Conservation (phyloP, 2,113 vertebrate genomes). For the Sarotherodon lohbergeri region DNA sequence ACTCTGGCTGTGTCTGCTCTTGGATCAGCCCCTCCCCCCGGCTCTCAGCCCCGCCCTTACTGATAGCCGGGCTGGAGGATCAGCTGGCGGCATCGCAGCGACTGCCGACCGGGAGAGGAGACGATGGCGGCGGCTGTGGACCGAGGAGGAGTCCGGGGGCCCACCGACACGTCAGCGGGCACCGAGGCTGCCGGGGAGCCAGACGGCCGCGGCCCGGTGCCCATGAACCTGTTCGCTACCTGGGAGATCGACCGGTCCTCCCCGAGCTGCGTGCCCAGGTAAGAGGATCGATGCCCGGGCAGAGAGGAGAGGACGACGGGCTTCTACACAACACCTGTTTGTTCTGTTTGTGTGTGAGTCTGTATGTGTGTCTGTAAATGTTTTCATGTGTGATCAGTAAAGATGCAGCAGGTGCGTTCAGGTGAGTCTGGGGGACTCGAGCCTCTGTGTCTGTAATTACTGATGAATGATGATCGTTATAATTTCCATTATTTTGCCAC, state of each 20-base stretch:
- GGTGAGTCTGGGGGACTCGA: background rate
- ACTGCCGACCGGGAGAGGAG: background rate
- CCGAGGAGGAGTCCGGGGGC: slow-evolving; percentile 49
- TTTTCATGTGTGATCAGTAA: background rate
- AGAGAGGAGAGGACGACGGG: background rate
- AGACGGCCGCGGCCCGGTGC: slow-evolving; percentile 44
- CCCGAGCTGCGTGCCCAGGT: slow-evolving; percentile 72
- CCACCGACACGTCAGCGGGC: background rate
- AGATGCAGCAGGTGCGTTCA: background rate
- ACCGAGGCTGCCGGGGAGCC: background rate
- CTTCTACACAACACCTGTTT: background rate
- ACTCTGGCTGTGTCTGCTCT: background rate
- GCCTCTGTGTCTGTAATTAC: background rate
- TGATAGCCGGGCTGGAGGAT: background rate
- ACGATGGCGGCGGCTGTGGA: slow-evolving; percentile 62
- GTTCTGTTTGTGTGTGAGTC: background rate
- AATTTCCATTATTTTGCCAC: background rate
- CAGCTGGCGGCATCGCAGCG: background rate
- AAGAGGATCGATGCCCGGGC: background rate
- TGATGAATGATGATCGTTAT: background rate
- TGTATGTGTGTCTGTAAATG: background rate
- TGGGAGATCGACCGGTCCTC: slow-evolving; percentile 74
- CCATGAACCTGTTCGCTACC: slow-evolving; percentile 72
- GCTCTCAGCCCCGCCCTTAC: background rate
- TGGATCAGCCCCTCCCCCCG: background rate